Base-by-base conservation (phyloP, 2,888 invertebrate species). In the Merodon equestris region DNA sequence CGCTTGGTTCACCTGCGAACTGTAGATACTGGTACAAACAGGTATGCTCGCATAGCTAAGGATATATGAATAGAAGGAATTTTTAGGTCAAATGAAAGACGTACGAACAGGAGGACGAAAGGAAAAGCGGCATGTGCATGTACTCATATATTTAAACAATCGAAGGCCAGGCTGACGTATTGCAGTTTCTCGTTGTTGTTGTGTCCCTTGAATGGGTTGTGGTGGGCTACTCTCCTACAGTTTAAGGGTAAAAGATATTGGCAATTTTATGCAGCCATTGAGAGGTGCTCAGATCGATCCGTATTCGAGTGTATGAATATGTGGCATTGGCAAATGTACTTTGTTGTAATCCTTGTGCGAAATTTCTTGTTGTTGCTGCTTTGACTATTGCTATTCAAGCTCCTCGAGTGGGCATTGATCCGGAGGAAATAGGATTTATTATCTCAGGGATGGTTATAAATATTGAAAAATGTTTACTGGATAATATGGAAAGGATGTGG, bases 261-360 rank as follows among this genome's bases (percentile, higher is more conserved):
- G 67, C 61, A 77, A 73, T 77, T 73, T 77, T 67, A 73, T 73
- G 57, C 58, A 68, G 50, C 40, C 57, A 73, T 68, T 73, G 73
- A 77, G 73, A 67, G 67, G 67, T 51, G 18, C 50, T 51, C 60
- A 47, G 66, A 67, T 72, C 66, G 60, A 57, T 63, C 19, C 36
- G 18, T 44, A 50, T 40, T 40, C 27, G 27, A 4, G n/a, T n/a
- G n/a, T 27, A 4, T 7, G 27, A 7, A 7, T 27, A 7, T 27
- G 27, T 27, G 27, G 2, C 17, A 47, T 48, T 54, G 70, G 53
- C 47, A 61, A 61, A 70, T 61, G 60, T 54, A 34, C 48, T 47
- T 54, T 54, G 40, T 27, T 27, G 47, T 60, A 70, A 61, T 72
- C 61, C 50, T 9, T 57, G 34, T 61, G 51, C 53, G 51, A 57